These are phyloP conservation scores for Bubalus kerabau DNA, from an alignment of 2,113 vertebrate genomes.

Conservation along the genomic window DNA sequence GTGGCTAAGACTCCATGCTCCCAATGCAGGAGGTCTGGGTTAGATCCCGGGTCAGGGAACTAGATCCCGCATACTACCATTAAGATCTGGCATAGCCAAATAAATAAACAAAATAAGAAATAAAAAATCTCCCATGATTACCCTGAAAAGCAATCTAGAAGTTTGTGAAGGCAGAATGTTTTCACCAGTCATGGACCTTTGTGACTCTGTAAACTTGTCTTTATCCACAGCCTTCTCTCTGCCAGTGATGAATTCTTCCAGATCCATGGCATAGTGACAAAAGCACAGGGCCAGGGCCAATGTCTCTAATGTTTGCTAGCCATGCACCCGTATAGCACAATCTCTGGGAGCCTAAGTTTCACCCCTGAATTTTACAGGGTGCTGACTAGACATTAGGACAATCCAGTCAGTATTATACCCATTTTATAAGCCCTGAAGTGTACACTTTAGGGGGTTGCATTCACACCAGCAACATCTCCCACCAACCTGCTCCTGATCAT, in stretches of 20 bases:
- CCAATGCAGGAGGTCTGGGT: neutral
- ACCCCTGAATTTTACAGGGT: neutral
- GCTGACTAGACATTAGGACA: neutral
- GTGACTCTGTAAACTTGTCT: neutral
- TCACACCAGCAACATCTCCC: neutral
- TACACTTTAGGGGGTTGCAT: neutral
- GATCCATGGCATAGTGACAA: neutral
- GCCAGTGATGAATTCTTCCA: neutral
- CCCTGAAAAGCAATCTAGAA: neutral
- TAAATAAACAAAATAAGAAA: neutral
- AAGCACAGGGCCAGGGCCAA: neutral
- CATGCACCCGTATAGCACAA: neutral
- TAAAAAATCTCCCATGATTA: neutral
- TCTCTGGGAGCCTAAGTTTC: neutral
- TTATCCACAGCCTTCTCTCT: neutral
- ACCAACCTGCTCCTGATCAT: neutral
- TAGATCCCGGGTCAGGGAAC: neutral
- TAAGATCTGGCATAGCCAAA: neutral
- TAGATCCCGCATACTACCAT: neutral
- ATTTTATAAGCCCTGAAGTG: neutral
- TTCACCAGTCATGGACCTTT: neutral
- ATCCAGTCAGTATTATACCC: neutral
- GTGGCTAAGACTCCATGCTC: neutral
- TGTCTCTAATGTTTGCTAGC: neutral
- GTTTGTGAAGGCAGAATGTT: neutral